Evolutionary conservation across 2,113 vertebrate species (phyloP).

Genomic region (Zosterops japonicus): DNA sequence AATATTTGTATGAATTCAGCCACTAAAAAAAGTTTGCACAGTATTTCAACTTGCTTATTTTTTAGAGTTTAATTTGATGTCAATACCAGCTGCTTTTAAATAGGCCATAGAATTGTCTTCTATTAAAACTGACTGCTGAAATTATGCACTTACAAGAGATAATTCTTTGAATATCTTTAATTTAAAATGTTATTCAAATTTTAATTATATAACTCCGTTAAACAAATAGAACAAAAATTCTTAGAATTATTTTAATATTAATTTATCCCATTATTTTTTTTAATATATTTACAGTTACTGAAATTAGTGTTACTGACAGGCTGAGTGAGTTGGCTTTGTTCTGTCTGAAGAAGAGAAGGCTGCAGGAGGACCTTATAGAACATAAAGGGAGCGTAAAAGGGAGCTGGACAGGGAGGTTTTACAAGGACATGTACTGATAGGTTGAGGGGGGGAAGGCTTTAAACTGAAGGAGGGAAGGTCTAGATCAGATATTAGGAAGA

Average conservation of each 20-base stretch:
- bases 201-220: not conserved
- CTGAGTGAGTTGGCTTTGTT: not conserved
- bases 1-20: not conserved
- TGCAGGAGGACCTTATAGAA: not conserved
- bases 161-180: not conserved
- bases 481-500: not conserved
- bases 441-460: accelerated
- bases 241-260: not conserved
- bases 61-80: not conserved
- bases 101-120: not conserved
- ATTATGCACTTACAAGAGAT: not conserved
- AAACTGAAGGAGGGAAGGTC: not conserved
- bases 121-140: not conserved
- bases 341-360: not conserved
- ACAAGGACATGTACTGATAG: no score
- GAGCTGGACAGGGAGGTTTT: not conserved
- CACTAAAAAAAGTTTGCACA: not conserved
- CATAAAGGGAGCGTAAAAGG: not conserved
- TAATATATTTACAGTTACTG: not conserved
- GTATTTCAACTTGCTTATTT: not conserved
- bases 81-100: not conserved
- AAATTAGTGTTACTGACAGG: not conserved
- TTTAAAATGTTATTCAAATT: not conserved
- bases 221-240: not conserved
- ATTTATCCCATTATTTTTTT: not conserved